Evolutionary conservation across 2,888 invertebrate genomes (phyloP), one percentile per base, ranked within the genome.

Genomic region (Plagodis pulveraria): DNA sequence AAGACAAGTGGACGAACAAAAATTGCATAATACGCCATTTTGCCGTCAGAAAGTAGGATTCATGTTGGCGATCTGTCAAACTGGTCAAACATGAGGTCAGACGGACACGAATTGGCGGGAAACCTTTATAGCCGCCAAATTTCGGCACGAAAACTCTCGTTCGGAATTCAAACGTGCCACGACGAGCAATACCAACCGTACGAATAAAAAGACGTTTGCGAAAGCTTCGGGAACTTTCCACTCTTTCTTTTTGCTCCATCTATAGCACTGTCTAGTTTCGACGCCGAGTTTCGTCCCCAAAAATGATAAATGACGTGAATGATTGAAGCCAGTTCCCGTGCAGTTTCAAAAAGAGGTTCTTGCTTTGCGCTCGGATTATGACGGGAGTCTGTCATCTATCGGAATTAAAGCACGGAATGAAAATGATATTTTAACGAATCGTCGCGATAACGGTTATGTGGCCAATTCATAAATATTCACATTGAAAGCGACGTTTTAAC

Each of bases 41-140:
- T 86, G 76, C 81, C 83, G 80, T 84, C 84, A 85, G 85, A 87
- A 84, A 87, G 87, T 85, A 84, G 87, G 87, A 85, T 89, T 84
- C 87, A 87, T 81, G 89, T 87, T 84, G 84, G 83, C 89, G 86
- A 89, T 89, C 90, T 91, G 92, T 91, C 91, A 91, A 90, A 89
- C 90, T 88, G 89, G 86, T 86, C 90, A 87, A 91, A 91, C 87
- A 84, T 80, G 84, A 83, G 84, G 77, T 75, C 73, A 71, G 65
- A 56, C 69, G 69, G 65, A 54, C 63, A 45, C 50, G 50, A 41
- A 47, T 53, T 48, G 58, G 50, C 52, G 53, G 55, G 54, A 52
- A 59, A 34, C 54, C 58, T 53, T 47, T 53, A 59, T 56, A 54
- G 50, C 56, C 40, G 58, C 12, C 73, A 79, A 83, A 80, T 84